Evolutionary conservation across 1,140 invertebrate species (phyloP), one percentile per base, ranked within the genome.

Genomic region (Pissodes strobi): DNA sequence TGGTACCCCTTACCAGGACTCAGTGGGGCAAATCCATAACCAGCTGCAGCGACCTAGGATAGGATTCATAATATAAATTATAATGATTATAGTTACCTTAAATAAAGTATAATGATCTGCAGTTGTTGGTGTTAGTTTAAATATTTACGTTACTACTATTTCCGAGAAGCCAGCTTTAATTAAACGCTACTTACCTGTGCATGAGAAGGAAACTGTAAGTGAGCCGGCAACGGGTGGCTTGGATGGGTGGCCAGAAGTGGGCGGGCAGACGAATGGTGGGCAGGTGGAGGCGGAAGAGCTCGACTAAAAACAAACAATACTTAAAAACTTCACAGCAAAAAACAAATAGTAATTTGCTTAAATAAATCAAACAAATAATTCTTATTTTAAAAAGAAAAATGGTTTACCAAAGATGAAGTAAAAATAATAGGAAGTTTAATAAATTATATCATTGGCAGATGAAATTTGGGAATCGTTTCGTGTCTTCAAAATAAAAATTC

Each of bases 181-280:
- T n/a, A n/a, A n/a, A n/a, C n/a, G n/a, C n/a, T n/a, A 27, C 3
- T 18, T 48, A 86, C 85, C 73, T 86, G 85, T 56, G 85, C 82
- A 69, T 87, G 87, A 19, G 85, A 82, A 62, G 84, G 86, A 72
- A 90, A 88, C 78, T 92, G 91, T 80, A 93, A 87, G 78, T 94
- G 92, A 6, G 92, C 91, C 86, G 91, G 92, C 70, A 93, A 79
- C 52, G 91, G 91, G 76, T 93, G 90, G 56, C 85, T 83, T 52
- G 91, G 91, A 76, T 93, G 90, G 57, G 85, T 83, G 55, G 88
- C 82, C 68, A 90, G 78, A 52, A 93, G 86, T 67, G 91, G 89
- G 69, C 90, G 82, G 64, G 90, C 89, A 72, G 53, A 64, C n/a
- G 88, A 88, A 79, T 94, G 92, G 79, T 93, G 91, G 27, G 91